Conservation (phyloP, 2,888 invertebrate genomes). For the Lysandra coridon region DNA sequence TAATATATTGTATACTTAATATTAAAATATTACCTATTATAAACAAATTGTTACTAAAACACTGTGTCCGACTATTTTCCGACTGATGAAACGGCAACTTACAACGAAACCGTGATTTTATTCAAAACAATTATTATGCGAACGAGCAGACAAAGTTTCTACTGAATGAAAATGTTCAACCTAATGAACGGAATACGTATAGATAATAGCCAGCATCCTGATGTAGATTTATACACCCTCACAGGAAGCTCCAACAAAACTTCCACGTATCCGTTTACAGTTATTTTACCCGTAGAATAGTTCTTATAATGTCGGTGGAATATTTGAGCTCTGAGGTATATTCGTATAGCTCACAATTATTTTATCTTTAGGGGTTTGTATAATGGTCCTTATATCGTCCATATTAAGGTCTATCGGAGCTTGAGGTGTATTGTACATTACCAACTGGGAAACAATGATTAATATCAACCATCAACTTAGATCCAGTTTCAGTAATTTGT, state of each 20-base stretch:
- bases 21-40: too few relatives aligned
- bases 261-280: not conserved
- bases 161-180: not conserved
- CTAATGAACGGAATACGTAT: not conserved
- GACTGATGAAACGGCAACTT: too few relatives aligned
- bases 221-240: not conserved
- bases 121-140: not conserved
- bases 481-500: not conserved
- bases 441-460: not conserved
- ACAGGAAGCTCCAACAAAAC: not conserved
- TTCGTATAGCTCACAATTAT: not conserved
- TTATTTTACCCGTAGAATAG: not conserved
- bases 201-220: not conserved
- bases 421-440: not conserved
- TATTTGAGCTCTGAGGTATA: not conserved
- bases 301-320: not conserved
- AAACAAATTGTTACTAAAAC: too few relatives aligned
- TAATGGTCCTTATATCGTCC: not conserved
- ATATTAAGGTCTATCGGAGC: not conserved
- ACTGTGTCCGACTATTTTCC: too few relatives aligned
- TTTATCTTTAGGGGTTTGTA: not conserved
- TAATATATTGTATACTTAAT: too few relatives aligned
- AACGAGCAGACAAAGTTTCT: not conserved
- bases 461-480: not conserved
- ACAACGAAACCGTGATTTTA: too few relatives aligned